Conservation (phyloP, 2,797 vertebrate species). For the Cetoscarus ocellatus region DNA sequence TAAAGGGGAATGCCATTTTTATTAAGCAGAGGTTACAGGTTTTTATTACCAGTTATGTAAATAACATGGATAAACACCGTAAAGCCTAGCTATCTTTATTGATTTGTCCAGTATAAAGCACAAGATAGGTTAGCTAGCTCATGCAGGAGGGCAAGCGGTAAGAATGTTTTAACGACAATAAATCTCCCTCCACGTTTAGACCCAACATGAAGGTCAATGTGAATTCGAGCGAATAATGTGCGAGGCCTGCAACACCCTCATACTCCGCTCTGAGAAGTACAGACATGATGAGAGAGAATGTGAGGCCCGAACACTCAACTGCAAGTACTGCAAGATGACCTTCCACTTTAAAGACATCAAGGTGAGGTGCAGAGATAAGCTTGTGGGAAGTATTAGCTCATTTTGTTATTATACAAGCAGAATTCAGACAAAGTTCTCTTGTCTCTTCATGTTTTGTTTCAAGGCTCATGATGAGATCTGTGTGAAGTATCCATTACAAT, state of each 20-base stretch:
- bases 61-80: background rate
- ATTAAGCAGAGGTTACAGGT: background rate
- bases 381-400: background rate
- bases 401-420: background rate
- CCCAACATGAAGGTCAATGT: slow-evolving; percentile 86
- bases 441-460: slow-evolving; percentile 7
- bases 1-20: background rate
- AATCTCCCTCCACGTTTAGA: slow-evolving; percentile 54
- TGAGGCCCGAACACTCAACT: slow-evolving; percentile 86
- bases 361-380: slow-evolving; percentile 63
- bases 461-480: slow-evolving; percentile 95
- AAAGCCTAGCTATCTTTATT: background rate
- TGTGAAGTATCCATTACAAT: slow-evolving; percentile 91
- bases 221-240: slow-evolving; percentile 82
- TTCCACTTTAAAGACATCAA: slow-evolving; percentile 86
- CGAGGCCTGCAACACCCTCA: slow-evolving; percentile 79
- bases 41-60: background rate
- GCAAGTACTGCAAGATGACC: slow-evolving; percentile 87
- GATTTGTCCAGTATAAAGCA: background rate
- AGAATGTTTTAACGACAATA: background rate
- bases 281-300: slow-evolving; percentile 87
- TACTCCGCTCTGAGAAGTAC: slow-evolving; percentile 83
- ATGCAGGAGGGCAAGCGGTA: background rate
- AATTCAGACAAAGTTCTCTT: background rate
- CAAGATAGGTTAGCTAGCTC: background rate